Evolutionary conservation across 2,888 invertebrate species (phyloP).

Genomic region (Linyphia triangularis): DNA sequence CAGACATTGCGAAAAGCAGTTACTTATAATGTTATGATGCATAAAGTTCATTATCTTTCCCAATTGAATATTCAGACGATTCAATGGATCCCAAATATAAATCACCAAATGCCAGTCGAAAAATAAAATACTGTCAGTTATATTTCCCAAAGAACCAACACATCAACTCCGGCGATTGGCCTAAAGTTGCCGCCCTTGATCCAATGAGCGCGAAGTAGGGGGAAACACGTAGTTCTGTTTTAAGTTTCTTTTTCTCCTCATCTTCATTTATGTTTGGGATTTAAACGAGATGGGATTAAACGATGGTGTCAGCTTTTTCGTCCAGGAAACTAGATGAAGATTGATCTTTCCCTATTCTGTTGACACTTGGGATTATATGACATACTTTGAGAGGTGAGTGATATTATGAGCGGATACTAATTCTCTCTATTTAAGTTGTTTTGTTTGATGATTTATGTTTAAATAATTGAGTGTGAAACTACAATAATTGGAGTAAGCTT

Average conservation of each 20-base stretch:
- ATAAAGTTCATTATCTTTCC: too few relatives aligned
- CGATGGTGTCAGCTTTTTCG: background rate
- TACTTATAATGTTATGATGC: too few relatives aligned
- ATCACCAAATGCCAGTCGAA: background rate
- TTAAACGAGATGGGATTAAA: background rate
- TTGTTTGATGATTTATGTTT: too few relatives aligned
- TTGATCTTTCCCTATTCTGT: slow-evolving; percentile 16
- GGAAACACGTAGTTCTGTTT: slow-evolving; percentile 20
- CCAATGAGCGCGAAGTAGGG: slow-evolving; percentile 15
- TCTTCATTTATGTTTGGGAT: slow-evolving; percentile 8
- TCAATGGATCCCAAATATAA: too few relatives aligned
- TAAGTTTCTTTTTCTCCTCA: background rate
- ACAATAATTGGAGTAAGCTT: too few relatives aligned
- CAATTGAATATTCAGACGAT: too few relatives aligned
- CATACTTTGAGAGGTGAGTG: slow-evolving; percentile 18
- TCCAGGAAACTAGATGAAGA: background rate
- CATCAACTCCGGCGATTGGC: slow-evolving; percentile 17
- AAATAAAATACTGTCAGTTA: background rate
- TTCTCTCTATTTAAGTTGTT: background rate
- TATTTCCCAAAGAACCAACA: too few relatives aligned
- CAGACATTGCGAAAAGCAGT: too few relatives aligned
- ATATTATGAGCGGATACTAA: background rate
- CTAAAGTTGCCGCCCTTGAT: background rate
- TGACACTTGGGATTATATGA: slow-evolving; percentile 47
- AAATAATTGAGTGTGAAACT: too few relatives aligned